Percentiles rank a stretch among this genome's conserved stretches.
phyloP scores from a whole-genome alignment of 2,888 invertebrate genomes.

The Spicauda simplicius region DNA sequence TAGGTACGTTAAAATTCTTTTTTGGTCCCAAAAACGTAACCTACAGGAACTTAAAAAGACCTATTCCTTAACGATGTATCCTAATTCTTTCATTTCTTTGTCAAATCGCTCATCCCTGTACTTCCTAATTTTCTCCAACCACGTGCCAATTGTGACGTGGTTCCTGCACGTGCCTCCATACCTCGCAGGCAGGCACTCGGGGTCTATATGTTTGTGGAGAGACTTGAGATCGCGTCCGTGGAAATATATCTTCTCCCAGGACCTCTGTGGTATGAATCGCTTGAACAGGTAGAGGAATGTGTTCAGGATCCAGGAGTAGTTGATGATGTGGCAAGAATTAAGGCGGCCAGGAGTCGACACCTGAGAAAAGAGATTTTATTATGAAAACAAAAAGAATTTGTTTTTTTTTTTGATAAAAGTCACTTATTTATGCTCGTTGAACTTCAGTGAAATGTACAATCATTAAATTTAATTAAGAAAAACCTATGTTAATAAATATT shows the following conservation, averaged over 20 bases:
- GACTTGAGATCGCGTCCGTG: conserved; percentile 72
- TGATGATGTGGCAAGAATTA: conserved; percentile 88
- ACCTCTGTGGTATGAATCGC: conserved; percentile 87
- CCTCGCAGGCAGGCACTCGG: conserved; percentile 60
- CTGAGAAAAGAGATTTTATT: conserved; percentile 64
- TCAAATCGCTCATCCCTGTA: conserved; percentile 79
- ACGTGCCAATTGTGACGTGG: conserved; percentile 83
- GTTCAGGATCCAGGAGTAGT: conserved; percentile 92
- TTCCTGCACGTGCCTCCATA: conserved; percentile 83
- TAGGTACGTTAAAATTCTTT: too few species aligned
- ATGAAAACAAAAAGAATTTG: too few species aligned
- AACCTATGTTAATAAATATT: too few species aligned
- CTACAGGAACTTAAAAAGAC: too few species aligned
- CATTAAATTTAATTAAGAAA: too few species aligned
- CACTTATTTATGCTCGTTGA: too few species aligned
- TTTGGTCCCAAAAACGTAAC: too few species aligned
- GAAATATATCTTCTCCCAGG: conserved; percentile 80
- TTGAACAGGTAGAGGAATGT: conserved; percentile 91
- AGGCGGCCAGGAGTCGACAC: conserved; percentile 88
- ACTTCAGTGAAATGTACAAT: too few species aligned
- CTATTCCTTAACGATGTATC: conserved; percentile 84
- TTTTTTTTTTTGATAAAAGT: too few species aligned
- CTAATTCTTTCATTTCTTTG: conserved; percentile 86
- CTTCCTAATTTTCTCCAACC: conserved; percentile 81
- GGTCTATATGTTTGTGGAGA: conserved; percentile 63